Evolutionary conservation across 2,888 invertebrate genomes (phyloP).

Genomic region (Margaritifera margaritifera): DNA sequence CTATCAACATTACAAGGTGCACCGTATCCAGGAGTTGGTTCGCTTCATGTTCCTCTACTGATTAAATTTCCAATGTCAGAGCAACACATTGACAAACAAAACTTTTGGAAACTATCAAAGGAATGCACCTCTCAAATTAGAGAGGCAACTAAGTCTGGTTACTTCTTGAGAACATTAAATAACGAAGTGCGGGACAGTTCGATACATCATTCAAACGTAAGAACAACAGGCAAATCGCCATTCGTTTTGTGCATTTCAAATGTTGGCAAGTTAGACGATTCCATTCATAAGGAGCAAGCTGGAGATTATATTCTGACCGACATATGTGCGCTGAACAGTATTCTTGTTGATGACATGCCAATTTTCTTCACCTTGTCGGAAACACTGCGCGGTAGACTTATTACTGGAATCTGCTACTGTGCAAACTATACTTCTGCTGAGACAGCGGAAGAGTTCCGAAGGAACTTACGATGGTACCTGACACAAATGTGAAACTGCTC

Average conservation of each 20-base stretch:
- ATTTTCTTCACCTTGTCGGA: conserved; percentile 37
- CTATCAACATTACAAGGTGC: conserved; percentile 1
- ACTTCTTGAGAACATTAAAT: too few species aligned
- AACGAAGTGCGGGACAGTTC: too few species aligned
- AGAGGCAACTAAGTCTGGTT: too few species aligned
- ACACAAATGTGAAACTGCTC: too few species aligned
- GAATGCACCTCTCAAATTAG: conserved; percentile 4
- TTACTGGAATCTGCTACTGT: conserved; percentile 38
- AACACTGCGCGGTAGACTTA: conserved; percentile 26
- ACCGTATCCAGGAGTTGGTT: conserved; percentile 25
- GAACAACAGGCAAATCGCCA: conserved; percentile 30
- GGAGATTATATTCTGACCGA: conserved; percentile 25
- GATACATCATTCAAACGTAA: too few species aligned
- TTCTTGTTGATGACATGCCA: conserved; percentile 41
- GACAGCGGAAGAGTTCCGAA: conserved; percentile 29
- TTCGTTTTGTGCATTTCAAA: conserved; percentile 44
- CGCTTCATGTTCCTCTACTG: conserved; percentile 22
- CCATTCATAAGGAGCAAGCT: conserved; percentile 27
- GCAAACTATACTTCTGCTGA: conserved; percentile 32
- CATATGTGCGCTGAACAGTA: conserved; percentile 34
- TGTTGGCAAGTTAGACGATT: conserved; percentile 33
- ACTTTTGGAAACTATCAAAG: conserved; percentile 31
- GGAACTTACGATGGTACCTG: conserved; percentile 2
- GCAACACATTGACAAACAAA: conserved; percentile 4
- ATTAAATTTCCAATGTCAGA: conserved; percentile 10